Evolutionary conservation across 2,888 invertebrate genomes (phyloP), one percentile per base, ranked within the genome.

Genomic region (Aricia artaxerxes): DNA sequence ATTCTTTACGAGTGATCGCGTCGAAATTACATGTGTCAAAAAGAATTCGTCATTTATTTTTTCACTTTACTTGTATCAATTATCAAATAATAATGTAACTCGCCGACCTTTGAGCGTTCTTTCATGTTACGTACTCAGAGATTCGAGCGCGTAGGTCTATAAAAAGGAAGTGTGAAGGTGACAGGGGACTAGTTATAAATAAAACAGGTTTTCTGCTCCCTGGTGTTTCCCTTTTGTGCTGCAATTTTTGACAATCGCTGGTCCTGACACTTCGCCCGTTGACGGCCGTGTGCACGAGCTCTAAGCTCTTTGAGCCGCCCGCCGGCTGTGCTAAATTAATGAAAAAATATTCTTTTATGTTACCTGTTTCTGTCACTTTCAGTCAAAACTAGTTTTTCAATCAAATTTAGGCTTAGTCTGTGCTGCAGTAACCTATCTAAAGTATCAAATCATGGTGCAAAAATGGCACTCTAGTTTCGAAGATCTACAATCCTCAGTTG

Each of bases 201-300:
- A 85, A 87, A 86, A 85, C 85, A 83, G 84, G 86, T 87, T 83
- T 86, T 83, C 85, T 85, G 84, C 85, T 84, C 78, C 83, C 83
- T 82, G 81, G 81, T 82, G 83, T 82, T 53, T 82, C 85, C 84
- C 85, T 86, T 87, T 88, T 87, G 87, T 86, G 83, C 82, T 84
- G 82, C 84, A 85, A 85, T 86, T 87, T 88, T 87, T 86, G 86
- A 86, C 85, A 84, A 83, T 80, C 83, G 83, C 82, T 89, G 88
- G 82, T 84, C 81, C 82, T 87, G 88, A 88, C 88, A 87, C 81
- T 81, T 81, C 80, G 81, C 81, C 81, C 80, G 78, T 79, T 82
- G 83, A 82, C 82, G 83, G 80, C 78, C 77, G 79, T 77, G 79
- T 80, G 81, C 81, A 82, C 80, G 80, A 80, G 78, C 78, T 82